These are phyloP conservation scores for Ricordea florida DNA, from an alignment of 92 coral and sea anemone species.

Conservation along the genomic window DNA sequence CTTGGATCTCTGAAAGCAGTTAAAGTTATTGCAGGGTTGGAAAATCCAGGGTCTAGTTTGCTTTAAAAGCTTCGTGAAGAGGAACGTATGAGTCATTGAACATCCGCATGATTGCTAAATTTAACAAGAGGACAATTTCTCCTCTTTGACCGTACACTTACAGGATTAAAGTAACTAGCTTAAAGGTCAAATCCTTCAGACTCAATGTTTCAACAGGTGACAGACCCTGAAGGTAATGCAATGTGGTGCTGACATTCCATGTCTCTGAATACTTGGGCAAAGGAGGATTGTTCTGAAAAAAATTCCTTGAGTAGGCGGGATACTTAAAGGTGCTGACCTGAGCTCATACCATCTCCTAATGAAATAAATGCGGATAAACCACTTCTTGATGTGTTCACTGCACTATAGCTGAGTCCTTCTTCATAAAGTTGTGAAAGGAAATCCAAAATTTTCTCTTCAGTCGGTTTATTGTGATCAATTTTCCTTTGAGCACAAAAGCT, in stretches of 20 bases:
- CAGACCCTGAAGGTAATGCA: conserved; percentile 7
- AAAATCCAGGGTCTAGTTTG: background rate
- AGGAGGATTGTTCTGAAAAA: conserved; percentile 1
- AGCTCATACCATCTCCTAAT: background rate
- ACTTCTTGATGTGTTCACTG: conserved; percentile 37
- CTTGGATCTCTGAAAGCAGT: conserved; percentile 21
- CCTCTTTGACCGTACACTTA: no score
- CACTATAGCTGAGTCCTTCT: conserved; percentile 39
- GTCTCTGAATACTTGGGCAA: conserved; percentile 24
- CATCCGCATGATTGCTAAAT: no score
- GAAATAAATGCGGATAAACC: background rate
- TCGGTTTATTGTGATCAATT: conserved; percentile 33
- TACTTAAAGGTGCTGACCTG: conserved; percentile 16
- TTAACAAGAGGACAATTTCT: no score
- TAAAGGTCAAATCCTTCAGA: background rate
- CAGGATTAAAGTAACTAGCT: background rate
- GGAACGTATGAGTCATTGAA: no score
- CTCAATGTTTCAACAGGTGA: background rate
- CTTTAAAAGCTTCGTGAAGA: no score
- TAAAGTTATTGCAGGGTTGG: conserved; percentile 7
- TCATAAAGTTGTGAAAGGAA: conserved; percentile 37
- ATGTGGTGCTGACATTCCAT: conserved; percentile 41
- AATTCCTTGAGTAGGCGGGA: conserved; percentile 7
- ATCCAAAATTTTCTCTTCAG: conserved; percentile 31
- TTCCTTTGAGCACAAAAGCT: conserved; percentile 50